Evolutionary conservation across 2,888 invertebrate species (phyloP), one percentile per base, ranked within the genome.

Genomic region (Eupithecia subumbrata): DNA sequence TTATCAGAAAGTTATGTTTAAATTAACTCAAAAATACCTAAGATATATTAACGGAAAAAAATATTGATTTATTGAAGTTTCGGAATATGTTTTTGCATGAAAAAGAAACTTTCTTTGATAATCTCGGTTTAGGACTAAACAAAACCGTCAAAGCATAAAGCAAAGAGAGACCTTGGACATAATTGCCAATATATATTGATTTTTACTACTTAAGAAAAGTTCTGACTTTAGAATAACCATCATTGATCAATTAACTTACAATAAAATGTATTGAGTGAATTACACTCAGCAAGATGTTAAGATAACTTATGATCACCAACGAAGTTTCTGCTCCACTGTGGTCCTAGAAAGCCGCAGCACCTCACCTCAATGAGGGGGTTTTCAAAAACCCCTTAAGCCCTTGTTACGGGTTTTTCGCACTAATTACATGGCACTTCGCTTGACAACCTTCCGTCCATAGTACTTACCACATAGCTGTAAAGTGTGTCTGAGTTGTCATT

Each of bases 341-440:
- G 79, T 77, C 82, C 79, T 82, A 78, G 82, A 82, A 84, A 81
- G 18, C 66, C 81, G 82, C 78, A 78, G 81, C 76, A 78, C 83
- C 60, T 60, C 40, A 40, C 40, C 83, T 77, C 76, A 48, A 68
- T 68, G 45, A 82, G 82, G 71, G 78, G 78, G 80, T 83, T 88
- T 64, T 87, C 81, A 83, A 82, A 81, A 76, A 80, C 82, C 84
- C 83, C 86, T 85, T 84, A 81, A 82, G 81, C 82, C 81, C 84
- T 72, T 82, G 84, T 86, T 84, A 81, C 79, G 79, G 84, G 83
- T 81, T 88, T 88, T 88, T 86, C 84, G 83, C 90, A 85, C 88
- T 91, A 92, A 92, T 92, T 92, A 88, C 87, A 80, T 74, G 69
- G 77, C 78, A 80, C 82, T 82, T 82, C 78, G 76, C 80, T 80